Conservation (phyloP, 2,113 vertebrate species). For the Eudyptes chrysolophus region DNA sequence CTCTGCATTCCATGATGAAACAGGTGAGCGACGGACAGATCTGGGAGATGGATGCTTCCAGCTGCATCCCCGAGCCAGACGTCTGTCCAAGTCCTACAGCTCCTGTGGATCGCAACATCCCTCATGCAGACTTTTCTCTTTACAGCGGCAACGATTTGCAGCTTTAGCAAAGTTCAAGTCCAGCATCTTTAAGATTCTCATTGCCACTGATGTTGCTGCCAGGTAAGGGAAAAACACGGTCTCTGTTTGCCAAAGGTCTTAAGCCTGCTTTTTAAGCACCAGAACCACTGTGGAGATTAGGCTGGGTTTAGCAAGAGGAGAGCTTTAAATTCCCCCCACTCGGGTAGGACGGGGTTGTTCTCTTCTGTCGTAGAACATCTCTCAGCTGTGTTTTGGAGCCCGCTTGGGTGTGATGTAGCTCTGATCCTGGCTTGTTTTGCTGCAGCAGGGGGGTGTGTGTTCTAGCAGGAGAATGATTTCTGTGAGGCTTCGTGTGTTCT, state of each 20-base stretch:
- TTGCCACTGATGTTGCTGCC: slow-evolving; percentile 92
- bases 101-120: fast-evolving
- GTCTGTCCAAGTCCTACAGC: fast-evolving
- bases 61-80: background rate
- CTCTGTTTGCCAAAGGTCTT: no score
- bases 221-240: slow-evolving; percentile 66
- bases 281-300: background rate
- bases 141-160: slow-evolving; percentile 89
- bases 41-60: background rate
- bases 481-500: background rate
- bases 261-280: background rate
- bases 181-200: slow-evolving; percentile 92
- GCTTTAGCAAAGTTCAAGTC: slow-evolving; percentile 95
- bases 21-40: slow-evolving; percentile 72
- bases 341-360: background rate
- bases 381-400: background rate
- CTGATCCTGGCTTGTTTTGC: background rate
- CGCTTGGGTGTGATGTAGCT: fast-evolving
- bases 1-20: slow-evolving; percentile 97
- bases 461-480: background rate
- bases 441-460: background rate
- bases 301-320: background rate
- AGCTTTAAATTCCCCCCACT: fast-evolving
- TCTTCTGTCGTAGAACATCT: fast-evolving
- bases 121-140: background rate